phyloP scores from a whole-genome alignment of 1,140 invertebrate genomes.

The Archivesica marissinica region DNA sequence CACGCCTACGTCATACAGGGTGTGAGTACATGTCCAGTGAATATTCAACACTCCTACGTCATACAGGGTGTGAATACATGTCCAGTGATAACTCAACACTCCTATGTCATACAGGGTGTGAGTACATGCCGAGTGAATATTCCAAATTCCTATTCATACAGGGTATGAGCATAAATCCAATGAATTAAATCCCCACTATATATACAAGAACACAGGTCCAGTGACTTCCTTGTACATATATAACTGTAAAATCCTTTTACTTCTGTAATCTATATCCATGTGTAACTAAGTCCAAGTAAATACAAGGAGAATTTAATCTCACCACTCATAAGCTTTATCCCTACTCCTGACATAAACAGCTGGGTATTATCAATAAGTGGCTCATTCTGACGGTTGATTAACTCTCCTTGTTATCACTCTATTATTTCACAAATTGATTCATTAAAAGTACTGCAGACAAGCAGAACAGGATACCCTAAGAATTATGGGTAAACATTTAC shows the following conservation, averaged over 20 bases:
- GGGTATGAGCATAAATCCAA: no score
- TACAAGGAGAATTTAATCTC: background rate
- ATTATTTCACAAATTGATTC: background rate
- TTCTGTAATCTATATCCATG: background rate
- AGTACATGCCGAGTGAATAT: no score
- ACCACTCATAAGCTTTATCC: background rate
- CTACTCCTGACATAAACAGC: background rate
- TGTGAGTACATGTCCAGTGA: no score
- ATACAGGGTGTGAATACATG: no score
- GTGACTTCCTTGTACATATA: slow-evolving; percentile 2
- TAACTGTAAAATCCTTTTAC: background rate
- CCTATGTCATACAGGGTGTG: no score
- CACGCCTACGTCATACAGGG: no score
- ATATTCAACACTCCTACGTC: no score
- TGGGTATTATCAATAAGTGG: background rate
- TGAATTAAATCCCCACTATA: no score
- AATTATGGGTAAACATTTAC: slow-evolving; percentile 28
- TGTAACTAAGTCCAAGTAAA: slow-evolving; percentile 16
- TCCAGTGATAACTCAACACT: no score
- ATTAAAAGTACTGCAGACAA: background rate
- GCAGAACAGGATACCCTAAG: background rate
- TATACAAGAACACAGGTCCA: no score
- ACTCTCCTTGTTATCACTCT: background rate
- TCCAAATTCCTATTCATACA: no score
- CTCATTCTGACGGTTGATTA: background rate